Evolutionary conservation across 2,113 vertebrate genomes (phyloP), one percentile per base, ranked within the genome.

Genomic region (Chaetodon trifascialis): DNA sequence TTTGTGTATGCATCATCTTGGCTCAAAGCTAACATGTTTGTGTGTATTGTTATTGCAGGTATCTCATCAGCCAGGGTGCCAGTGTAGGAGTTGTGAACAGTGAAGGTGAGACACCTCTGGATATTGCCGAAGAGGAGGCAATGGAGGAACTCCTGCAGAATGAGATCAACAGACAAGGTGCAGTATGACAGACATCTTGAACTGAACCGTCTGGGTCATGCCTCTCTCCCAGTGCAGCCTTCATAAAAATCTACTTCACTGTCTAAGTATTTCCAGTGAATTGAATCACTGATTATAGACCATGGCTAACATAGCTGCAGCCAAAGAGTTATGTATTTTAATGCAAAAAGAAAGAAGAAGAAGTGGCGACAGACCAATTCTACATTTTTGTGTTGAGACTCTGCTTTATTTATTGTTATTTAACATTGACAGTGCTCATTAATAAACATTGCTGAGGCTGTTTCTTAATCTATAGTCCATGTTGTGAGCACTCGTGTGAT

Each of bases 101-200:
- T 90, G 98, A 99, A 94, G 98, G 98, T n/a, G 98, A 99, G 84
- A 99, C 98, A 7, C 98, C 98, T 55, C 94, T 99, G 94, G 97
- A 99, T 95, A 99, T 99, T 67, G 98, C 98, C 38, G 98, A 99
- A 87, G 98, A 99, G 80, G 98, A 99, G 81, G 95, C 98, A 73
- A 99, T 99, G 98, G 97, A 99, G 94, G 97, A 99, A 89, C 96
- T 99, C 56, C 96, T 99, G 94, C 96, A 99, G 91, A 99, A 99
- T 87, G 98, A 99, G 96, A 97, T 99, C 90, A 99, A 98, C 93
- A 95, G 96, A 76, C 97, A 99, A 98, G 98, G 98, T 99, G 95
- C 42, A 25, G 21, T 21, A 51, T 30, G 4, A 16, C 17, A 40
- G 16, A 49, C 12, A 4, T 51, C 11, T 56, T 21, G 0, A 62